phyloP scores from a whole-genome alignment of 2,888 invertebrate species.

The Drosophila hamatofila region DNA sequence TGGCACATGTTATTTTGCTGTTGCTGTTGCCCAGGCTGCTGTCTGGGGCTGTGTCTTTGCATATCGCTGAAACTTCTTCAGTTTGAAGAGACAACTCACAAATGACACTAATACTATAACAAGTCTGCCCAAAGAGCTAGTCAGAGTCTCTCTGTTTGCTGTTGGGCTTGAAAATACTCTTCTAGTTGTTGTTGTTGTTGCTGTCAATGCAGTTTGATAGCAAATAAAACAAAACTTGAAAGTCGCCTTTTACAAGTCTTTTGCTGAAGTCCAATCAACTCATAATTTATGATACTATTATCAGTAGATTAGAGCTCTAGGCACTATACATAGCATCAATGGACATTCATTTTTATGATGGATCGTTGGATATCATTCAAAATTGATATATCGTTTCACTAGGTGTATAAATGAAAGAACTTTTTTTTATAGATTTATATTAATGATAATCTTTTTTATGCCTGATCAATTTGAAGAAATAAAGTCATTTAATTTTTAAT shows the following conservation, averaged over 20 bases:
- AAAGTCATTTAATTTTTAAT: too few species aligned
- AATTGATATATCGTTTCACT: too few species aligned
- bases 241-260: background rate
- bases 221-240: background rate
- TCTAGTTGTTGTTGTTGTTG: background rate
- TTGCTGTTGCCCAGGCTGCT: slow-evolving; percentile 6
- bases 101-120: slow-evolving; percentile 72
- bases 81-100: slow-evolving; percentile 61
- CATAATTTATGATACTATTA: background rate
- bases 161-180: slow-evolving; percentile 35
- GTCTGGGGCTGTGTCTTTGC: slow-evolving; percentile 49
- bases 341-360: background rate
- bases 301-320: background rate
- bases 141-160: slow-evolving; percentile 7
- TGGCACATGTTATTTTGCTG: slow-evolving; percentile 44
- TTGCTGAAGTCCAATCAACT: background rate
- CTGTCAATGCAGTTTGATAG: slow-evolving; percentile 3
- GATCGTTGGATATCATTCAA: too few species aligned
- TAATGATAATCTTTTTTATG: too few species aligned
- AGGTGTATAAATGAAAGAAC: too few species aligned
- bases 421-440: too few species aligned
- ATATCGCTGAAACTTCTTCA: slow-evolving; percentile 63
- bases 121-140: slow-evolving; percentile 54
- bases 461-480: too few species aligned
- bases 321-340: background rate